Conservation (phyloP, 2,113 vertebrate genomes). For the human region GRCh38 chr7:42086001-42086500, state of each 20-base stretch:
- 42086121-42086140: not conserved
- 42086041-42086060: not conserved
- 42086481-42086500: not conserved
- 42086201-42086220: not conserved
- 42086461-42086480: not conserved
- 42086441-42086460: not conserved
- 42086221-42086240: not conserved
- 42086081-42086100: not conserved
- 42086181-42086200: not conserved
- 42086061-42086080: not conserved
- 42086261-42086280: not conserved
- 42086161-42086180: not conserved
- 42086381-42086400: not conserved
- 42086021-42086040: not conserved
- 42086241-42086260: fast-evolving
- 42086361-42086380: not conserved
- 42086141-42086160: not conserved
- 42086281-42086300: not conserved
- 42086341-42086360: not conserved
- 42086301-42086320: too few relatives aligned
- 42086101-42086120: not conserved
- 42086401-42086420: not conserved
- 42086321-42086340: not conserved
- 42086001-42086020: not conserved
- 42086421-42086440: not conserved